Conservation (phyloP, 2,888 invertebrate species). For the Ichneumoninae sp. region DNA sequence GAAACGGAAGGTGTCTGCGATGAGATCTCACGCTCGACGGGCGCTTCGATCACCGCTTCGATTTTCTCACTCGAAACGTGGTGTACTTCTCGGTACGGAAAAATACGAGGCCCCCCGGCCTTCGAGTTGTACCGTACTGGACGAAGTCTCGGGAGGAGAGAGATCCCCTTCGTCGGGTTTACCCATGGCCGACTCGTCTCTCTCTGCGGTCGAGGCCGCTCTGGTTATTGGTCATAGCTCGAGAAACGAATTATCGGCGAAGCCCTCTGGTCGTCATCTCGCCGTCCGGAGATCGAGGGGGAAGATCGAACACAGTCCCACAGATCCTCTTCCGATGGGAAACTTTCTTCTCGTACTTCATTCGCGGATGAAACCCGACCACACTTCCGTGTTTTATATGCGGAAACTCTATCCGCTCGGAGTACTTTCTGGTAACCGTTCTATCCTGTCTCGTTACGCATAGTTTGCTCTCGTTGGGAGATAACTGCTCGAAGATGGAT, state of each 20-base stretch:
- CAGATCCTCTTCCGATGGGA: conserved; percentile 53
- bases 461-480: conserved; percentile 18
- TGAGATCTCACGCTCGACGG: conserved; percentile 61
- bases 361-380: conserved; percentile 37
- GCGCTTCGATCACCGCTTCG: conserved; percentile 26
- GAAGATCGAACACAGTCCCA: conserved; percentile 33
- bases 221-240: conserved; percentile 74
- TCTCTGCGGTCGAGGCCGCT: conserved; percentile 75
- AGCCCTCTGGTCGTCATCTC: conserved; percentile 17
- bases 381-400: conserved; percentile 61
- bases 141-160: conserved; percentile 34
- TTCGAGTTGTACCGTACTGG: conserved; percentile 44
- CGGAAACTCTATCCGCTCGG: conserved; percentile 45
- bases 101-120: conserved; percentile 54
- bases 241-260: conserved; percentile 61
- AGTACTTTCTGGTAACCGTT: conserved; percentile 7
- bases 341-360: conserved; percentile 23
- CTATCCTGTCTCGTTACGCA: conserved; percentile 50
- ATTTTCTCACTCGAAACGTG: conserved; percentile 54
- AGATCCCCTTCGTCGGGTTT: conserved; percentile 25
- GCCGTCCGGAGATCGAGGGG: neutral
- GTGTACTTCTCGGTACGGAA: conserved; percentile 37
- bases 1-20: conserved; percentile 10
- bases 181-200: conserved; percentile 50
- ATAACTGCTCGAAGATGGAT: neutral